Conservation (phyloP, 1,140 invertebrate genomes). For the Hyles vespertilio region DNA sequence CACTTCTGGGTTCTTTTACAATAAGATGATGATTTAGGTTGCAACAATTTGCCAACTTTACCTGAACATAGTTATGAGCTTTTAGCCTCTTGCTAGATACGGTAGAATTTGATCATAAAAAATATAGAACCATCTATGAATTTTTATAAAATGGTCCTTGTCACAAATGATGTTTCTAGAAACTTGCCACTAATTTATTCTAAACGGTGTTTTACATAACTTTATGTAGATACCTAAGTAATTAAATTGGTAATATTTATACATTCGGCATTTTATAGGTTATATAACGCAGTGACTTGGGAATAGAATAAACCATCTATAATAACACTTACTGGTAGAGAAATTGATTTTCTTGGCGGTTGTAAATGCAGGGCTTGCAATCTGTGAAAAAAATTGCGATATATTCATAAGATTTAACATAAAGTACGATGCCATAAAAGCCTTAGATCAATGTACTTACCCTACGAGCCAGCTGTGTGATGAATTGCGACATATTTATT, state of each 20-base stretch:
- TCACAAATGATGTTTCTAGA: no score
- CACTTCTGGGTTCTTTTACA: no score
- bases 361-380: constrained; percentile 38
- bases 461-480: constrained; percentile 38
- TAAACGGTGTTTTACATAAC: background rate
- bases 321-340: constrained; percentile 49
- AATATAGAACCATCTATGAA: no score
- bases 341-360: constrained; percentile 40
- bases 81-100: no score
- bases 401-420: no score
- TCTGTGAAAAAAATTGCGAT: constrained; percentile 25
- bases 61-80: no score
- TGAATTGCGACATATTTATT: constrained; percentile 41
- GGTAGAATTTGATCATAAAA: no score
- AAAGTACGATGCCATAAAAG: no score
- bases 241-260: constrained; percentile 4
- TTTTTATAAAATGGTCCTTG: no score
- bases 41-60: no score
- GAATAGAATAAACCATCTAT: constrained; percentile 1
- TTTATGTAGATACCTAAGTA: constrained; percentile 1
- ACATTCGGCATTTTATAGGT: constrained; percentile 15
- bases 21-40: no score
- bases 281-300: constrained; percentile 31
- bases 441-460: constrained; percentile 26
- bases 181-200: no score